A percentile compares a stretch with the other conserved stretches of the same genome.
phyloP scores from a whole-genome alignment of 2,113 vertebrate species.

The Eptesicus fuscus region DNA sequence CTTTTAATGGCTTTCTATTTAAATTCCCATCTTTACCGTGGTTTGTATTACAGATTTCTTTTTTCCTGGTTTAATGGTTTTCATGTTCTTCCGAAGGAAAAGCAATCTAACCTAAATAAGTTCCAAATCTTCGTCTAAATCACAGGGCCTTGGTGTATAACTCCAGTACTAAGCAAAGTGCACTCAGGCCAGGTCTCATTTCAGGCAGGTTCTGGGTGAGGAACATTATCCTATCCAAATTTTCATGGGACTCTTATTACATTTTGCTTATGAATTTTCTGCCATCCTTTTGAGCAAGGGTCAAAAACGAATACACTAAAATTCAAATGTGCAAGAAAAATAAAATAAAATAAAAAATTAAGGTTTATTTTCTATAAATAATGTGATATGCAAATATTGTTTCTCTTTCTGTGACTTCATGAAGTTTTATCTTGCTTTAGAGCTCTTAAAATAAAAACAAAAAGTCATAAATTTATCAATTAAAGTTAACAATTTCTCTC shows the following conservation, averaged over 20 bases:
- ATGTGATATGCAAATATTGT: too few relatives aligned
- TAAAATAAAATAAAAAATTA: not conserved
- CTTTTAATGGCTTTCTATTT: slow-evolving; percentile 50
- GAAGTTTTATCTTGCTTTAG: not conserved
- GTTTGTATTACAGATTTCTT: slow-evolving; percentile 17
- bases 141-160: not conserved
- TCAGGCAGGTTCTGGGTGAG: not conserved
- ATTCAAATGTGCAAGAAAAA: not conserved
- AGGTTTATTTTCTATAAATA: not conserved
- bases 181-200: not conserved
- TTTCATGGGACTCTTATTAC: not conserved
- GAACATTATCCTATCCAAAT: not conserved
- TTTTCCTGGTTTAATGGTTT: slow-evolving; percentile 32
- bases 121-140: not conserved
- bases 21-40: slow-evolving; percentile 26
- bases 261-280: slow-evolving; percentile 25
- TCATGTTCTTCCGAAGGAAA: slow-evolving; percentile 32
- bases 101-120: slow-evolving; percentile 39
- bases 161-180: not conserved
- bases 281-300: not conserved
- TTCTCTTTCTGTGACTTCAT: too few relatives aligned
- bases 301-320: not conserved
- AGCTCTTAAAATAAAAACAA: not conserved
- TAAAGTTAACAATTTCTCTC: not conserved
- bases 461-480: not conserved